Base-by-base conservation (phyloP, 1,140 invertebrate species). In the Aethina tumida region DNA sequence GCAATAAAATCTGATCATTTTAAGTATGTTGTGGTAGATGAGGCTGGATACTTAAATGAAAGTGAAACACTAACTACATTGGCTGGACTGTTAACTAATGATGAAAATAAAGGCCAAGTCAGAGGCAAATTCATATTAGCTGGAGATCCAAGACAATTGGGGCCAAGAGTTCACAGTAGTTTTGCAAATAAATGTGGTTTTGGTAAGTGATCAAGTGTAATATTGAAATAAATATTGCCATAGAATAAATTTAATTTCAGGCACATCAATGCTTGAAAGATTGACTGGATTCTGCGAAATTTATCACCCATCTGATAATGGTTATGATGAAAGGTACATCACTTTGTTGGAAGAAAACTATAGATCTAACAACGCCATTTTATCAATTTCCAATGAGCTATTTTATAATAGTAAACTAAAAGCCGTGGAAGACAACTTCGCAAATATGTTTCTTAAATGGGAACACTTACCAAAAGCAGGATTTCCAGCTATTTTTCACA, bases 71-170 rank as follows among this genome's bases (percentile, higher is more conserved):
- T 94, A 64, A 74, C 91, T 47, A 77, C 88, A 1, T 58, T 90
- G 18, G 63, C 66, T 35, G 60, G 70, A 38, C 43, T 54, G 32
- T 39, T 54, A 28, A 43, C 49, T 9, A 29, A 10, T 18, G 10
- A 9, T n/a, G 13, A 22, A n/a, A 62, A 51, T 33, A 58, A 66
- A 15, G 59, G 64, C 33, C 67, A 67, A 42, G 47, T 66, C 7
- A 55, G 62, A 42, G 74, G 77, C 2, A 80, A 84, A 64, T 71
- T 90, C 5, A 65, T 95, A 41, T 63, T 97, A 4, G 84, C 89
- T 42, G 93, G 93, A 5, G 93, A 97, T 72, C 92, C 88, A 9
- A 69, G 81, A 58, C 93, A 97, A 62, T 68, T 97, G 18, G 91
- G 90, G 0, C 86, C 92, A 5, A 74, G 94, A 5, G 63, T 92